phyloP scores from a whole-genome alignment of 2,113 vertebrate genomes.

The Malurus elegans region DNA sequence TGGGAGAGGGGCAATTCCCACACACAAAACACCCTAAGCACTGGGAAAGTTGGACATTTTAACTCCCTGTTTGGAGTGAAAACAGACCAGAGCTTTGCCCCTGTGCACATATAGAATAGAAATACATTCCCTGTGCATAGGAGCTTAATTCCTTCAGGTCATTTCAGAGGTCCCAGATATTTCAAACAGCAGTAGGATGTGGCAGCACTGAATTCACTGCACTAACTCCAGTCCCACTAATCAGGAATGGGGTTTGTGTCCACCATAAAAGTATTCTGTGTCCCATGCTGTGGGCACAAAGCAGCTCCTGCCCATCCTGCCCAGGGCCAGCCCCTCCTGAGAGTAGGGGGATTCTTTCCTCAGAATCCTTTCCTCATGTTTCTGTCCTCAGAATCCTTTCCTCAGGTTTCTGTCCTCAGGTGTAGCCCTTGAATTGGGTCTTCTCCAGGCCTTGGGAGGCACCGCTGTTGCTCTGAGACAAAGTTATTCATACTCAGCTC shows the following conservation, averaged over 20 bases:
- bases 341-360: background rate
- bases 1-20: background rate
- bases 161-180: background rate
- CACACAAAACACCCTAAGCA: background rate
- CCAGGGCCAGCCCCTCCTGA: background rate
- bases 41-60: rapidly evolving
- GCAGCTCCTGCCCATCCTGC: background rate
- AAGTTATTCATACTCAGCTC: background rate
- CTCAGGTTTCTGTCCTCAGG: background rate
- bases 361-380: too few species aligned
- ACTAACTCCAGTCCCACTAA: background rate
- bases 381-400: too few species aligned
- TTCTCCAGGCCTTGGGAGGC: background rate
- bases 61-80: background rate
- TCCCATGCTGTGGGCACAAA: background rate
- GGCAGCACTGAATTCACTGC: background rate
- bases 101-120: background rate
- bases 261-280: background rate
- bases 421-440: background rate
- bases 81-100: background rate
- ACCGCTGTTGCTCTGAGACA: background rate
- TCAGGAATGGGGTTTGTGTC: background rate
- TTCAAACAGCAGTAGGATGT: background rate
- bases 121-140: background rate
- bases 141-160: background rate